Evolutionary conservation across 2,888 invertebrate genomes (phyloP), one percentile per base, ranked within the genome.

Genomic region (Plemyria rubiginata): DNA sequence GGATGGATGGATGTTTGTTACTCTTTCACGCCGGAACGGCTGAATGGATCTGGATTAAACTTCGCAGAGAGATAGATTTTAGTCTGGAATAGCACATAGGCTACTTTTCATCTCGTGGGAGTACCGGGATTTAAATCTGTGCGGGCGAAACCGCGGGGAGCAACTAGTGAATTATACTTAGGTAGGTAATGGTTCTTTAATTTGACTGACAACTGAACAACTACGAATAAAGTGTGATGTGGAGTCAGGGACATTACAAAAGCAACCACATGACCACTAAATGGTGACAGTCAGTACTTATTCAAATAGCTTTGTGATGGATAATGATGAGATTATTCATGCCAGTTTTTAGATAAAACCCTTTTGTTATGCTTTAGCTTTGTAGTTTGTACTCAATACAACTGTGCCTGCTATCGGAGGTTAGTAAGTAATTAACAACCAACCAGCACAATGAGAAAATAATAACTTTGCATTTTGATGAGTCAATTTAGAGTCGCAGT

Each of bases 401-500:
- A 54, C 51, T 15, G 41, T 56, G 41, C 32, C 38, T 41, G 22
- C 56, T 62, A 66, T 68, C 54, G 43, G 13, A 48, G 9, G 45
- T 15, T 50, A 52, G 52, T 46, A 62, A 62, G 58, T 56, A 60
- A 58, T 50, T 54, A 66, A 62, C 62, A 56, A 45, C 40, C 9
- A 50, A 50, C n/a, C 22, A 22, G 22, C 54, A 61, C 29, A 53
- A 63, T 49, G 52, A 63, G 65, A 66, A 65, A 55, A 48, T 63
- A 64, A 67, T 60, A 38, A 61, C 58, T 70, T 67, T 50, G 51
- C 63, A 68, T 67, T 48, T 52, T 46, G 49, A 70, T 60, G 46
- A 66, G 50, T 51, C 45, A 54, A 46, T 48, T 51, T 4, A 50
- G 43, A 11, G n/a, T 28, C 28, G 22, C 16, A 52, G 41, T 32